Conservation (phyloP, 2,888 invertebrate species). For the Papilio elwesi region DNA sequence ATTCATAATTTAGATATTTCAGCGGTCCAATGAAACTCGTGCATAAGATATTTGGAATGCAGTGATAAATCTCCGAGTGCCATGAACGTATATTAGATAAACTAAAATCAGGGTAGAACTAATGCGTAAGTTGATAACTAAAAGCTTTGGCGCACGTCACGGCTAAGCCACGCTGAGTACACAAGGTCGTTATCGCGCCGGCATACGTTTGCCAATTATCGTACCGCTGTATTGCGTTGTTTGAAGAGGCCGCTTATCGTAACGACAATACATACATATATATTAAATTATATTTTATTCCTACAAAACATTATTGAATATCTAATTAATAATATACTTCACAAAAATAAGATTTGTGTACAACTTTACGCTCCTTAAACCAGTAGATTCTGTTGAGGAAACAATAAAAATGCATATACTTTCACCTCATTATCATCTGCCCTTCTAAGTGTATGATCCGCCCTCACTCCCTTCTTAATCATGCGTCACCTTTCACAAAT, state of each 20-base stretch:
- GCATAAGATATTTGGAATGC: constrained; percentile 45
- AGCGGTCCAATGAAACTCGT: neutral
- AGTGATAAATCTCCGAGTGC: constrained; percentile 61
- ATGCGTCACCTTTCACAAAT: no score
- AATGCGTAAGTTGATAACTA: constrained; percentile 71
- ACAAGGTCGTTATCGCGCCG: constrained; percentile 30
- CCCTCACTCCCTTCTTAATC: no score
- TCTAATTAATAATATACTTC: neutral
- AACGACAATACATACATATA: neutral
- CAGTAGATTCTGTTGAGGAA: no score
- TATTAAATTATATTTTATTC: constrained; percentile 6
- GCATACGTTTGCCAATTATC: constrained; percentile 37
- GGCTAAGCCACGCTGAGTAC: constrained; percentile 39
- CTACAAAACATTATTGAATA: neutral
- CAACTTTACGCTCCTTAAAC: no score
- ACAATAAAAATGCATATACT: no score
- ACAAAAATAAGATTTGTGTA: no score
- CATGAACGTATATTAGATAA: constrained; percentile 55
- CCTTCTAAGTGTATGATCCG: no score
- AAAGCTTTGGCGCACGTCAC: constrained; percentile 65
- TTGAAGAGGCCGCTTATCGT: constrained; percentile 28
- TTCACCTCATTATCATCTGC: no score
- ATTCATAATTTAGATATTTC: constrained; percentile 23
- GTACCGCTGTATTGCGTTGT: constrained; percentile 22
- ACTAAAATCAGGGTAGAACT: constrained; percentile 54